phyloP scores from a whole-genome alignment of 2,888 invertebrate species.

The Cephus sareptanus region DNA sequence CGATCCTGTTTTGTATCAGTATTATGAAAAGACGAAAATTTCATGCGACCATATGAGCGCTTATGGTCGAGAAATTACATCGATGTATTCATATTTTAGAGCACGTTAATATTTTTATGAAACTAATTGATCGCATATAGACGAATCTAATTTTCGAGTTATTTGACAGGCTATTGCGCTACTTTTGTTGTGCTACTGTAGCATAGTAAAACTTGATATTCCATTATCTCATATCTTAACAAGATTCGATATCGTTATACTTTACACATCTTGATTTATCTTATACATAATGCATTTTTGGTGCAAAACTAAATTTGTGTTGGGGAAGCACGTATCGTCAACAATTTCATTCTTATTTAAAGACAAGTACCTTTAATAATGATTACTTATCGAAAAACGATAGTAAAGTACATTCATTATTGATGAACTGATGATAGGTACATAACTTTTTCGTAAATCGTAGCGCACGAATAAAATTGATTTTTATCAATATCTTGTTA shows the following conservation, averaged over 20 bases:
- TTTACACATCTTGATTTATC: conserved; percentile 17
- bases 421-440: not conserved
- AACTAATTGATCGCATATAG: not conserved
- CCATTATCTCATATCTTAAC: conserved; percentile 20
- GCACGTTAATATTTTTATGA: not conserved
- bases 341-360: conserved; percentile 24
- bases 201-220: not conserved
- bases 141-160: not conserved
- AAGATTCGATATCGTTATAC: conserved; percentile 19
- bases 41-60: not conserved
- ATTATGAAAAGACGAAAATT: not conserved
- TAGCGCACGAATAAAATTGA: not conserved
- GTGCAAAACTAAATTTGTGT: conserved; percentile 39
- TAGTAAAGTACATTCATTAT: not conserved
- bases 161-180: conserved; percentile 12
- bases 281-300: conserved; percentile 19
- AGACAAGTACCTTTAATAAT: conserved; percentile 5
- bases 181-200: conserved; percentile 11
- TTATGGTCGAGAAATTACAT: not conserved
- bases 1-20: not conserved
- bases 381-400: conserved; percentile 2
- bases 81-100: not conserved
- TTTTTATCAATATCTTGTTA: not conserved
- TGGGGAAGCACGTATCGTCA: conserved; percentile 53
- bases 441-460: not conserved